Evolutionary conservation across 2,113 vertebrate genomes (phyloP).

Genomic region (Salvelinus fontinalis): DNA sequence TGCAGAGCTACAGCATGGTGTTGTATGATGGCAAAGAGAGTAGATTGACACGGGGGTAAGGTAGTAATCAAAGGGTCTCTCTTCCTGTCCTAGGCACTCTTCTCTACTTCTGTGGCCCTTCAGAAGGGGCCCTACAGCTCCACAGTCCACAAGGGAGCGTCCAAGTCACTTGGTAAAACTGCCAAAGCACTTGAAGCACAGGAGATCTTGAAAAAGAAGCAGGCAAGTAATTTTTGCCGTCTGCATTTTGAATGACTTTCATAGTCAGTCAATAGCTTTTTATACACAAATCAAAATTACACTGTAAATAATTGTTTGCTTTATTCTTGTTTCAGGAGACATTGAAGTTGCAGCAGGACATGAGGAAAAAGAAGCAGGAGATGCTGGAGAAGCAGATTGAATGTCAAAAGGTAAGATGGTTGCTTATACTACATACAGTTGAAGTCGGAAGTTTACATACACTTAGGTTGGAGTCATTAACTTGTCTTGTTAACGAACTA

Average conservation of each 20-base stretch:
- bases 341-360: conserved; percentile 94
- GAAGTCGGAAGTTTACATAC: no score
- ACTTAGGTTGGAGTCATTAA: no score
- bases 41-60: no score
- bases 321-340: conserved; percentile 79
- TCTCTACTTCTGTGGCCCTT: conserved; percentile 70
- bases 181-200: conserved; percentile 86
- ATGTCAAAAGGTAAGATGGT: conserved; percentile 88
- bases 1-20: no score
- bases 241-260: not conserved
- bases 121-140: conserved; percentile 84
- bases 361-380: conserved; percentile 98
- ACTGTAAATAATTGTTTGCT: not conserved
- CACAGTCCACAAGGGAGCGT: conserved; percentile 76
- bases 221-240: conserved; percentile 70
- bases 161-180: conserved; percentile 80
- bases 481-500: no score
- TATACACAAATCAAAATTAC: not conserved
- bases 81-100: not conserved
- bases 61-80: not conserved
- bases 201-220: conserved; percentile 93
- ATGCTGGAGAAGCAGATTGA: conserved; percentile 96
- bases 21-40: no score
- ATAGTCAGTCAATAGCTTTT: not conserved
- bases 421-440: no score